Percentiles rank a stretch among this genome's conserved stretches.
These are phyloP conservation scores for Sciurus vulgaris DNA, from an alignment of 2,797 vertebrate genomes.

Conservation along the genomic window DNA sequence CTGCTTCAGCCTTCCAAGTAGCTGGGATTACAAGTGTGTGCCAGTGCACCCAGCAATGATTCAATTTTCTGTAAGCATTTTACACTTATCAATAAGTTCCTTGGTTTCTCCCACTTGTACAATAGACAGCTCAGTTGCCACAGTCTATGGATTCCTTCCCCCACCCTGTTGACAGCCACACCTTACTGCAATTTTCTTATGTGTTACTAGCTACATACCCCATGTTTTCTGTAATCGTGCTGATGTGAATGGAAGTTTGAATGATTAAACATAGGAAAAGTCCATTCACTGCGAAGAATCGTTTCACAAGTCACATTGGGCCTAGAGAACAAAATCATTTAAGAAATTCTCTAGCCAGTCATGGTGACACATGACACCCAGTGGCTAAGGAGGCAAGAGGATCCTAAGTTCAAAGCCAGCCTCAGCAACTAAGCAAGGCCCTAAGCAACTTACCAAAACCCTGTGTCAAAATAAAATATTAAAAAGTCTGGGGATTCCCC, in stretches of 20 bases:
- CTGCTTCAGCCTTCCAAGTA: too few species aligned
- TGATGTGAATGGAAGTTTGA: conserved; percentile 85
- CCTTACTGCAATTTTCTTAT: conserved; percentile 87
- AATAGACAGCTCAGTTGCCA: not conserved
- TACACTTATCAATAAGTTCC: not conserved
- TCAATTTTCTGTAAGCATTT: not conserved
- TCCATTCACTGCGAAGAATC: conserved; percentile 89
- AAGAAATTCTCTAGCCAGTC: conserved; percentile 81
- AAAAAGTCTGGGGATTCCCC: too few species aligned
- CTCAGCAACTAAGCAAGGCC: too few species aligned
- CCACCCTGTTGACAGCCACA: not conserved
- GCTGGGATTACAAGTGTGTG: too few species aligned
- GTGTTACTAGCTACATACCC: conserved; percentile 88
- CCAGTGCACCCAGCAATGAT: not conserved
- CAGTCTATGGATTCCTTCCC: not conserved
- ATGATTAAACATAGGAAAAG: conserved; percentile 85
- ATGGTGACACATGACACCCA: too few species aligned
- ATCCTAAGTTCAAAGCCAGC: too few species aligned
- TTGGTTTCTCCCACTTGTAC: not conserved
- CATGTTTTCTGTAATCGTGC: conserved; percentile 85
- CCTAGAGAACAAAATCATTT: conserved; percentile 80
- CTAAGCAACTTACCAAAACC: too few species aligned
- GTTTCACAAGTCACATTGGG: conserved; percentile 86
- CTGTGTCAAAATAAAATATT: too few species aligned
- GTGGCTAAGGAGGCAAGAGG: too few species aligned